Evolutionary conservation across 1,140 invertebrate species (phyloP).

Genomic region (Pseudachorutes palmiensis): DNA sequence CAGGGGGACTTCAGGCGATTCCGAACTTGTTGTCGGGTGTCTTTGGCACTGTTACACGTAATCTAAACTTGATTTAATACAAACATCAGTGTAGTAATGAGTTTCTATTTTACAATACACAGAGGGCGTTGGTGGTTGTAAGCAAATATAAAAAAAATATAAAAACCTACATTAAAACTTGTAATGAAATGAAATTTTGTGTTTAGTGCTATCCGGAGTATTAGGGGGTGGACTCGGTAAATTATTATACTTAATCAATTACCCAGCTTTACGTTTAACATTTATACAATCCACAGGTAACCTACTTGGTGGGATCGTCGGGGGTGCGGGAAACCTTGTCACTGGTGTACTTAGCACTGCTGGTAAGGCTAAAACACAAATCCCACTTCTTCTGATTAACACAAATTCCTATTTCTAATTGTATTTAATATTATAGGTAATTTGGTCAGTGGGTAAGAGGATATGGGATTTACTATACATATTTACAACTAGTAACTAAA

Average conservation of each 20-base stretch:
- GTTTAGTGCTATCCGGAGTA: background rate
- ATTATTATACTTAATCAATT: background rate
- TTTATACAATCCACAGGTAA: background rate
- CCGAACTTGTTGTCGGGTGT: background rate
- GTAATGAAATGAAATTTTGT: background rate
- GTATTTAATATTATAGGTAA: background rate
- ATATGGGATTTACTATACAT: background rate
- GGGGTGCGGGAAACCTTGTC: background rate
- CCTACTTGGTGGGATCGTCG: background rate
- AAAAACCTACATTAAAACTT: background rate
- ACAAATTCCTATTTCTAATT: background rate
- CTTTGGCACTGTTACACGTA: background rate
- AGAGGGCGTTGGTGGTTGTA: conserved; percentile 1
- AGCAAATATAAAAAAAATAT: background rate
- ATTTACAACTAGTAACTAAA: background rate
- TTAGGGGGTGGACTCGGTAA: background rate
- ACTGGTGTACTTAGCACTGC: background rate
- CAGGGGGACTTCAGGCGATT: background rate
- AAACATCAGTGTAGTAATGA: background rate
- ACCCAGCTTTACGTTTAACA: background rate
- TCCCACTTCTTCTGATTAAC: background rate
- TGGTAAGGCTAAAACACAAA: background rate
- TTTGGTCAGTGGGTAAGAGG: background rate
- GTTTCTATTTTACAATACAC: background rate
- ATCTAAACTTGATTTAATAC: background rate